phyloP scores from a whole-genome alignment of 2,888 invertebrate species.

The Andrena marginata region DNA sequence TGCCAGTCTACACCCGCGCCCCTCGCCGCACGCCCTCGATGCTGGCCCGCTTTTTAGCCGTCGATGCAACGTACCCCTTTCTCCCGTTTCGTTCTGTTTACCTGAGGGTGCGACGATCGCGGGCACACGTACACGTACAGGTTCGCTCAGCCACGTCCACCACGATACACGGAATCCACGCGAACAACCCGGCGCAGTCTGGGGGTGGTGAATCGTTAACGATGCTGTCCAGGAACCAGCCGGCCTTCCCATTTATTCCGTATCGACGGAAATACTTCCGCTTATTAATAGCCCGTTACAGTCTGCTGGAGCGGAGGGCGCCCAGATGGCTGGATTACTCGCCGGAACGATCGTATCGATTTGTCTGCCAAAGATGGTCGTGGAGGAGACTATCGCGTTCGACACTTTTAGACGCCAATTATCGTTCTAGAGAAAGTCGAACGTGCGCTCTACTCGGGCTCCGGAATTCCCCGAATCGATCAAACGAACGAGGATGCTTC shows the following conservation, averaged over 20 bases:
- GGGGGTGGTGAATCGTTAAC: constrained; percentile 34
- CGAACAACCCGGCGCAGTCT: not conserved
- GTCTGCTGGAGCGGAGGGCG: not conserved
- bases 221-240: not conserved
- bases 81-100: constrained; percentile 44
- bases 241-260: constrained; percentile 23
- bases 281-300: constrained; percentile 39
- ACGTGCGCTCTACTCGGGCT: constrained; percentile 11
- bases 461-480: constrained; percentile 43
- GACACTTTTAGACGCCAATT: constrained; percentile 28
- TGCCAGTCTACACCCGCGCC: not conserved
- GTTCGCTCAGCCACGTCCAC: not conserved
- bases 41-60: not conserved
- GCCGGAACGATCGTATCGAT: constrained; percentile 54
- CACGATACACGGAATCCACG: constrained; percentile 1
- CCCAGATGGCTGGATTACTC: constrained; percentile 14
- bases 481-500: constrained; percentile 23
- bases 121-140: not conserved
- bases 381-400: not conserved
- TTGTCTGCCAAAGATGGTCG: constrained; percentile 17
- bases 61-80: not conserved
- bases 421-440: constrained; percentile 10
- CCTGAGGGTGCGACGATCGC: constrained; percentile 6
- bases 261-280: constrained; percentile 35
- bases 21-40: not conserved